Percentiles rank a stretch among this genome's conserved stretches.
Conservation (phyloP, 2,113 vertebrate genomes). For the Diglossa brunneiventris region DNA sequence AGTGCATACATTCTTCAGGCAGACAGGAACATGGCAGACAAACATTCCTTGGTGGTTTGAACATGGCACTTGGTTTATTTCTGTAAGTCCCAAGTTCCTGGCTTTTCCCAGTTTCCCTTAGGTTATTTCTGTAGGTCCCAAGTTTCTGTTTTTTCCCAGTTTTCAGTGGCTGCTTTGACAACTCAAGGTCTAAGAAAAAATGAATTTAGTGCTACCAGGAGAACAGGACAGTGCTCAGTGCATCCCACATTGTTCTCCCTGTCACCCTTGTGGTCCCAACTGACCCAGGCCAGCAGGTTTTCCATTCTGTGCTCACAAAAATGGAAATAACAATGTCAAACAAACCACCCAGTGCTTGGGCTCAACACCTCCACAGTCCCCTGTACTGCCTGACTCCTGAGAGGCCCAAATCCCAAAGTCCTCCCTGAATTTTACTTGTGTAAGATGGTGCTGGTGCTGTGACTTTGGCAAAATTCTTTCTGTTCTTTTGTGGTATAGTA, state of each 20-base stretch:
- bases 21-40: conserved; percentile 45
- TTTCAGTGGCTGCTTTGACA: conserved; percentile 1
- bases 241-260: neutral
- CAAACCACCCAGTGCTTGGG: neutral
- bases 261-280: neutral
- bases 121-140: neutral
- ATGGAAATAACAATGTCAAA: neutral
- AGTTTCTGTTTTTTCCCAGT: neutral
- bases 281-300: neutral
- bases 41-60: conserved; percentile 26
- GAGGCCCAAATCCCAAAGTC: neutral
- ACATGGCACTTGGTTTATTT: neutral
- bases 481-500: neutral
- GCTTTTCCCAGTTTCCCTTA: neutral
- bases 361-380: neutral
- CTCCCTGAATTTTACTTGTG: neutral
- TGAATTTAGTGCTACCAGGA: neutral
- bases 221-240: neutral
- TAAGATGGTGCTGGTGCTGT: neutral
- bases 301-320: neutral
- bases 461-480: neutral
- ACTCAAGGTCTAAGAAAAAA: neutral
- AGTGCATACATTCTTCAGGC: conserved; percentile 75
- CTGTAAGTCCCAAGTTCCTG: neutral
- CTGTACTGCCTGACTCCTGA: neutral